These are phyloP conservation scores for Cyrtodaria siliqua DNA, from an alignment of 2,888 invertebrate genomes.

Conservation along the genomic window DNA sequence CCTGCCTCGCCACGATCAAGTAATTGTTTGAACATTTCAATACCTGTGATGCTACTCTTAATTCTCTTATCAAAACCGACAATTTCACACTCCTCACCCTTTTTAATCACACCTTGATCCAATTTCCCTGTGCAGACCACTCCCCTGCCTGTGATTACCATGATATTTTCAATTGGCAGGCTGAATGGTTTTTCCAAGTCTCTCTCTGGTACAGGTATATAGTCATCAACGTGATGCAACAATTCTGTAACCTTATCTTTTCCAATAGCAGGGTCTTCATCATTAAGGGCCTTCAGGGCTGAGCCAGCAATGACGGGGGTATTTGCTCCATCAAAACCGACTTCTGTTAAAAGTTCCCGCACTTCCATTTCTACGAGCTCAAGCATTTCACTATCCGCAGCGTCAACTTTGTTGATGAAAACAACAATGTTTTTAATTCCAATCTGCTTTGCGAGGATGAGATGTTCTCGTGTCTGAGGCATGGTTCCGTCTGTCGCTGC, in stretches of 20 bases:
- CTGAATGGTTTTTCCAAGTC: slow-evolving; percentile 98
- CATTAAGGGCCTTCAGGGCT: slow-evolving; percentile 96
- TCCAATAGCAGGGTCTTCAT: slow-evolving; percentile 86
- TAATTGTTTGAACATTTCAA: slow-evolving; percentile 99
- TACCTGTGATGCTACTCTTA: slow-evolving; percentile 88
- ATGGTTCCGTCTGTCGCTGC: slow-evolving; percentile 99
- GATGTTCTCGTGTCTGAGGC: slow-evolving; percentile 99
- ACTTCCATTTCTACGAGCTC: slow-evolving; percentile 99
- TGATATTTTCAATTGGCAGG: slow-evolving; percentile 88
- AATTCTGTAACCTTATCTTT: slow-evolving; percentile 93
- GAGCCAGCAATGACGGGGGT: slow-evolving; percentile 93
- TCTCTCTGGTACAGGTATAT: slow-evolving; percentile 92
- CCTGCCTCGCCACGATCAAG: slow-evolving; percentile 98
- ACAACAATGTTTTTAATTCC: slow-evolving; percentile 97
- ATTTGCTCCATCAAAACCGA: slow-evolving; percentile 98
- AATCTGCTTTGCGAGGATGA: slow-evolving; percentile 96
- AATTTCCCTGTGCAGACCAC: slow-evolving; percentile 97
- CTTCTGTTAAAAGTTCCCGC: slow-evolving; percentile 93
- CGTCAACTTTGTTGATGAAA: slow-evolving; percentile 97
- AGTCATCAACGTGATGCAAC: slow-evolving; percentile 92
- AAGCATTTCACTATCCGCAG: slow-evolving; percentile 97
- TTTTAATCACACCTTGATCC: slow-evolving; percentile 94
- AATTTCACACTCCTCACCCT: slow-evolving; percentile 96
- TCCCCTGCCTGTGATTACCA: slow-evolving; percentile 89
- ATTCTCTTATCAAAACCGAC: slow-evolving; percentile 93